Evolutionary conservation across 2,113 vertebrate species (phyloP), one percentile per base, ranked within the genome.

Genomic region (Microcebus murinus): DNA sequence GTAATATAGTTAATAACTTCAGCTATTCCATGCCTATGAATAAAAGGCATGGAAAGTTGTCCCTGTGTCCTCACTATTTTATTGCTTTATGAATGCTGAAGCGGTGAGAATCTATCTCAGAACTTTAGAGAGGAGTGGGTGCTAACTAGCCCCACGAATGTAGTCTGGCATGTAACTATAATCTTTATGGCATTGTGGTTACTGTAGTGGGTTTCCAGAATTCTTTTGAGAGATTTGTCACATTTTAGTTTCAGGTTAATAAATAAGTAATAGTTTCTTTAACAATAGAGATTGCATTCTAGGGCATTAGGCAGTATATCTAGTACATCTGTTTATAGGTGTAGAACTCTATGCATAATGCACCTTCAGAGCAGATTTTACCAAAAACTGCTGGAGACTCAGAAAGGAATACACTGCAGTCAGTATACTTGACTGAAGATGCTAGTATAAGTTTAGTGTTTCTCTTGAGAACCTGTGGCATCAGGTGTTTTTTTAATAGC

Each of bases 221-320:
- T 71, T 25, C 27, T 31, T 87, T 84, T n/a, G 34, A 94, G 52
- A 92, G 17, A 71, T 50, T 92, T 77, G 27, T 95, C 39, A 73
- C 59, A 68, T 48, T 1, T 73, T 76, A 20, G 6, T 67, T 85
- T 71, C 36, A 74, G 67, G 18, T 91, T 94, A 71, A 31, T 71
- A 63, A 92, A 61, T 57, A 63, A 92, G 55, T 57, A 82, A 11
- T 18, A 29, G 57, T 90, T 95, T 92, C 50, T 93, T 94, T 57
- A 70, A 82, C 50, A 77, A 57, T 76, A 70, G 67, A 82, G 25
- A 3, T n/a, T 36, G 7, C 31, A 63, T 87, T 84, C 31, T n/a
- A 57, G 52, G n/a, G 48, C 23, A 11, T 61, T 48, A 89, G 50
- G 31, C 55, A 57, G 20, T 57, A 57, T 57, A 57, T 57, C 55